Evolutionary conservation across 35 echinoderm and acorn worm species (phyloP).

Genomic region (Patiria miniata): DNA sequence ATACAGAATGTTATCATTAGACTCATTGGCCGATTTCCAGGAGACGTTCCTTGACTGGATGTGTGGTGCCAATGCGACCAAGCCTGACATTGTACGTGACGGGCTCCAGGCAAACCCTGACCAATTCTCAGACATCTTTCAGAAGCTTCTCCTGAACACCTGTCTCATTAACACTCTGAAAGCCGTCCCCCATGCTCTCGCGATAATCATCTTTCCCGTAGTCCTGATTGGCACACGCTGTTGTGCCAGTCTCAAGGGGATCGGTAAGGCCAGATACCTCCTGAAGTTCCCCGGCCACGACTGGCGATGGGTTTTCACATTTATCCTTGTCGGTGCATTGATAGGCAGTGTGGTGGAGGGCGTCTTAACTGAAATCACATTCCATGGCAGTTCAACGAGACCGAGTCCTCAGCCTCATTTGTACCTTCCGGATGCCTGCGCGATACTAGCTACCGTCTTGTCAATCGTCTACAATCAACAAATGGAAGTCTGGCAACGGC

Average conservation of each 20-base stretch:
- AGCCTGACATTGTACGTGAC: background rate
- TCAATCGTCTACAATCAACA: background rate
- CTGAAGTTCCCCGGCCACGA: slow-evolving; percentile 67
- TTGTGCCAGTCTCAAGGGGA: background rate
- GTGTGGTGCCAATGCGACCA: background rate
- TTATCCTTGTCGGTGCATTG: background rate
- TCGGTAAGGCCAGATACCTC: slow-evolving; percentile 19
- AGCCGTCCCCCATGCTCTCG: background rate
- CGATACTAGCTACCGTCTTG: background rate
- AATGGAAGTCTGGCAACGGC: slow-evolving; percentile 13
- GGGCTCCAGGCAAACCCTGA: background rate
- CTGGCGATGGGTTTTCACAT: slow-evolving; percentile 19
- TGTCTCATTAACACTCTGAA: background rate
- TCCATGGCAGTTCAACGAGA: background rate
- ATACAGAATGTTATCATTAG: background rate
- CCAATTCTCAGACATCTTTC: background rate
- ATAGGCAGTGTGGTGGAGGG: background rate
- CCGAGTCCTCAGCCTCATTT: slow-evolving; percentile 10
- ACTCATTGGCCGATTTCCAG: background rate
- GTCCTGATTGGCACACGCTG: background rate
- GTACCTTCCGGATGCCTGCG: slow-evolving; percentile 13
- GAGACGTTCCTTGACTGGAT: background rate
- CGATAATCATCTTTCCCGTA: background rate
- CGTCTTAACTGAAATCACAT: background rate
- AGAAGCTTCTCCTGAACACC: background rate